phyloP scores from a whole-genome alignment of 2,888 invertebrate species.

The Cantharis nigra region DNA sequence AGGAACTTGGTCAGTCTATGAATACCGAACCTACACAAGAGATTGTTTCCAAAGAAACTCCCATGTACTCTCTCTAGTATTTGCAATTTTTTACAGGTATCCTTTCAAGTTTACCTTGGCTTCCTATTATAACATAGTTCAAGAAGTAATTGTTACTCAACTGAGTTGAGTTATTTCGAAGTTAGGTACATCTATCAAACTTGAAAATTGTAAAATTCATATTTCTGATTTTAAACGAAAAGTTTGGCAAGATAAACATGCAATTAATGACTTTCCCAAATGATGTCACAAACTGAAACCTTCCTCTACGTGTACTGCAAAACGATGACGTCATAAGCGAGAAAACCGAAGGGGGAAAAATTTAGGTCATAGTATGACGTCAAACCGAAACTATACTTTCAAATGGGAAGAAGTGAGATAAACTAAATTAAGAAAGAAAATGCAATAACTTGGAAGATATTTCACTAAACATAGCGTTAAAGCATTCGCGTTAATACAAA shows the following conservation, averaged over 20 bases:
- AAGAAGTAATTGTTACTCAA: background rate
- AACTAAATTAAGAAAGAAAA: background rate
- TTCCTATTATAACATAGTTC: background rate
- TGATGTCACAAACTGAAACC: background rate
- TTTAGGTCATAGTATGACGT: constrained; percentile 12
- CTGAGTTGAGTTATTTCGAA: background rate
- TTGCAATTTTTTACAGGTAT: background rate
- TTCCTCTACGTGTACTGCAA: background rate
- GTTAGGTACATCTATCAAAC: background rate
- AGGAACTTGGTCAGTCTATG: background rate
- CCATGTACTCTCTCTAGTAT: background rate
- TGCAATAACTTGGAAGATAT: background rate
- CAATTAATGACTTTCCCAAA: constrained; percentile 1
- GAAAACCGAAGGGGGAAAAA: constrained; percentile 5
- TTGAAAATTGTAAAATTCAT: background rate
- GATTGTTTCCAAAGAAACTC: background rate
- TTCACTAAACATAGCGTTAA: background rate
- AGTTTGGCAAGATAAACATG: background rate
- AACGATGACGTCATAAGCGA: constrained; percentile 11
- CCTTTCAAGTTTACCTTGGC: background rate
- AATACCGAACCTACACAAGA: background rate
- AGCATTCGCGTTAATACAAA: background rate
- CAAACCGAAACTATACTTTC: constrained; percentile 4
- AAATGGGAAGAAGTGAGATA: background rate
- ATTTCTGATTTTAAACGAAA: background rate